Base-by-base conservation (phyloP, 2,797 vertebrate genomes). In the Streptopelia turtur region DNA sequence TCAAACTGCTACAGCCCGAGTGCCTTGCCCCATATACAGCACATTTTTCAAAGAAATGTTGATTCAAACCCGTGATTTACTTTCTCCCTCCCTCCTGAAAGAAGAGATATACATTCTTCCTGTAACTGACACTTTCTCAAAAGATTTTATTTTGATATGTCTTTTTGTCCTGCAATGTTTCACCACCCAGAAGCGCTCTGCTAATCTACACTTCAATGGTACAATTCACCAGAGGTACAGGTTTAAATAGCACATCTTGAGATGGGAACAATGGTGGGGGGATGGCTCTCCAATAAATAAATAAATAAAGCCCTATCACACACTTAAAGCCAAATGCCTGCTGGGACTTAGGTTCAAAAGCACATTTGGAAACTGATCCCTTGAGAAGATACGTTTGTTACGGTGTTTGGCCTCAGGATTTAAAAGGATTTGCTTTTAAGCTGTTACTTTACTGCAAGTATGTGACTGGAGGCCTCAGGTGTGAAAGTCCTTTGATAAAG, bases 391-490 rank as follows among this genome's bases (percentile, higher is more conserved):
- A 94, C 85, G 87, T 89, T 78, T 96, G 91, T 94, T 93, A 83
- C 8, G 2, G 75, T 95, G 94, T 97, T 97, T 94, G 96, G 97
- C 95, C 94, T 83, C 90, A 81, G 96, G 95, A 97, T 97, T 97
- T 96, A 89, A 92, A 96, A 83, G 95, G 97, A 96, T 98, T 98
- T 97, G 91, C 84, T 96, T 77, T 64, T 64, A 95, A 97, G 94
- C 86, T 66, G 94, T 77, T 95, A 93, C 94, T 97, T 97, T 94
- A 94, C 93, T 96, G 92, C 92, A 94, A 95, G 77, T 79, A 52
- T 95, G 93, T 65, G 88, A 83, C 84, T 79, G 86, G 64, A 97
- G 97, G 97, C 96, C 97, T 98, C 97, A 98, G 97, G 98, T 98
- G 97, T 91, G 61, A 93, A 94, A 94, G 74, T 90, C 89, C 95